phyloP scores from a whole-genome alignment of 2,888 invertebrate species.

The Erynnis tages region DNA sequence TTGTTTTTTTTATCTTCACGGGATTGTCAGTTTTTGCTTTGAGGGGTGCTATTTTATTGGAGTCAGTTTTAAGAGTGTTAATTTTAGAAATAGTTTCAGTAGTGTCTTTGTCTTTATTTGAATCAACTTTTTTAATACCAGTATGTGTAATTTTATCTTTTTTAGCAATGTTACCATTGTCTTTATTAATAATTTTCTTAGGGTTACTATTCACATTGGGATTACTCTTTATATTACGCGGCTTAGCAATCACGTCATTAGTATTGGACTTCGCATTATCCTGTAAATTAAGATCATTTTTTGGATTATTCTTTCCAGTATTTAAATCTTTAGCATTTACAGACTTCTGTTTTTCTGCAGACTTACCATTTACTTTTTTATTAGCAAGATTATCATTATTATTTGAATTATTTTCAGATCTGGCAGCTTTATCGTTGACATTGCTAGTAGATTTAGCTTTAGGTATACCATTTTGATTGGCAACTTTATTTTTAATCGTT shows the following conservation, averaged over 20 bases:
- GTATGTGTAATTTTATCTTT: background rate
- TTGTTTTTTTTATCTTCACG: background rate
- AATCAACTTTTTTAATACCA: background rate
- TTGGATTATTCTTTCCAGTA: background rate
- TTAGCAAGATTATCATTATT: background rate
- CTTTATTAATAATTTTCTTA: background rate
- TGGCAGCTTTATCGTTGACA: background rate
- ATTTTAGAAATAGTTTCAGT: background rate
- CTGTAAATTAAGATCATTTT: background rate
- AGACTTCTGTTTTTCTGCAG: background rate
- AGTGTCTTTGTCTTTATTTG: background rate
- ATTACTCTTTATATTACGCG: background rate
- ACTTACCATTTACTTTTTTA: conserved; percentile 1
- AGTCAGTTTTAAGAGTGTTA: background rate
- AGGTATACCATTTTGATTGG: background rate
- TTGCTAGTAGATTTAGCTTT: conserved; percentile 7
- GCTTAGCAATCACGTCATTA: background rate
- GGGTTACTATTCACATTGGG: background rate
- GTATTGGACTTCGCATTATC: background rate
- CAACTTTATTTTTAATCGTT: background rate
- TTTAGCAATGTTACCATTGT: background rate
- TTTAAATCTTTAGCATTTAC: background rate
- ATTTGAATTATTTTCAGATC: background rate
- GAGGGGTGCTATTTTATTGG: background rate
- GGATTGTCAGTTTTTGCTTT: background rate